Conservation (phyloP, 2,113 vertebrate species). For the Aplodontia rufa region DNA sequence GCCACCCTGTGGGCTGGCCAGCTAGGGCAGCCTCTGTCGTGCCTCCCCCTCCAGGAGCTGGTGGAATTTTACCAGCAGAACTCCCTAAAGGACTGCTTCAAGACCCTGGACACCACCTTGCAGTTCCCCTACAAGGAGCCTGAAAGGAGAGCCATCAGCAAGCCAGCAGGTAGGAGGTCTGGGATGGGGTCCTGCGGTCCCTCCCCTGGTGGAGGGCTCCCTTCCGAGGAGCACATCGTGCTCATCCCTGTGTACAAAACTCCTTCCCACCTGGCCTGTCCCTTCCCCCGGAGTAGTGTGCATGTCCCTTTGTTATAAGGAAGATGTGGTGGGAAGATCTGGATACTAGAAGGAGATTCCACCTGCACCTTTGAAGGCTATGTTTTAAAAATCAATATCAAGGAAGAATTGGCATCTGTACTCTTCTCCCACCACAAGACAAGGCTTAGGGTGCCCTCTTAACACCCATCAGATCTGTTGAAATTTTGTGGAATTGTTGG, state of each 20-base stretch:
- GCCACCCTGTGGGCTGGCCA: fast-evolving
- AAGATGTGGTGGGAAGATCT: background rate
- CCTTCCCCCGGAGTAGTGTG: background rate
- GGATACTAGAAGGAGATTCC: background rate
- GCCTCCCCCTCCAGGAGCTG: slow-evolving; percentile 85
- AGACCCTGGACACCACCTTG: slow-evolving; percentile 90
- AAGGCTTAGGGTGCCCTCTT: background rate
- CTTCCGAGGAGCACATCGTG: fast-evolving
- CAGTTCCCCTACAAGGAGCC: slow-evolving; percentile 91
- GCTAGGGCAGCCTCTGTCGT: fast-evolving
- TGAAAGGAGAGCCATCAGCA: slow-evolving; percentile 82
- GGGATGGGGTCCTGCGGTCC: background rate
- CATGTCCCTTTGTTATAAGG: background rate
- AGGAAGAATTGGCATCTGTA: background rate
- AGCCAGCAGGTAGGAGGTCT: slow-evolving; percentile 80
- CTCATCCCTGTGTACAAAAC: background rate
- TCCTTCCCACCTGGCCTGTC: background rate
- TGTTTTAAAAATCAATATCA: background rate
- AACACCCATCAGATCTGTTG: background rate
- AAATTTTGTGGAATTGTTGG: background rate
- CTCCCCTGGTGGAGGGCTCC: background rate
- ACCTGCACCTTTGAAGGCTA: background rate
- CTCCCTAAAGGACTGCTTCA: slow-evolving; percentile 95
- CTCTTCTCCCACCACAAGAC: background rate
- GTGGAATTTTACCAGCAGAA: slow-evolving; percentile 92